Percentiles rank a stretch among this genome's conserved stretches.
phyloP scores from a whole-genome alignment of 2,797 vertebrate species.

The Crenuchus spilurus region DNA sequence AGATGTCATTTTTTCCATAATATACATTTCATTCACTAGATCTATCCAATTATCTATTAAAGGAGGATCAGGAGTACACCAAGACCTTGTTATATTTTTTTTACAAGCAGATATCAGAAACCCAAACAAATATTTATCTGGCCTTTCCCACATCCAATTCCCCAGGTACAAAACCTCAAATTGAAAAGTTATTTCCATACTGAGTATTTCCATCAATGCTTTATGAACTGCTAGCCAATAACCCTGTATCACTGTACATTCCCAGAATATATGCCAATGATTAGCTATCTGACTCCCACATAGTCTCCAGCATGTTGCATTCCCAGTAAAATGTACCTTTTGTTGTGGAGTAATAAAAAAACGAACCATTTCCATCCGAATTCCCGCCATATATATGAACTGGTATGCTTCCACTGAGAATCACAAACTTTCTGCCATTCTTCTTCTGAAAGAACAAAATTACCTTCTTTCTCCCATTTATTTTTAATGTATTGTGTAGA shows the following conservation, averaged over 20 bases:
- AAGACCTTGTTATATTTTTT: not conserved
- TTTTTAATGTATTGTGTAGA: slow-evolving; percentile 38
- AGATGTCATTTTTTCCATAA: too few species aligned
- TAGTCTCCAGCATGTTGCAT: slow-evolving; percentile 17
- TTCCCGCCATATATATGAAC: slow-evolving; percentile 1
- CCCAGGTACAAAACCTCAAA: not conserved
- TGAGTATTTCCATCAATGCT: not conserved
- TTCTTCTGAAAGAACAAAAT: slow-evolving; percentile 1
- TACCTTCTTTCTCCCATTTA: slow-evolving; percentile 32
- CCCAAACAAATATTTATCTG: not conserved
- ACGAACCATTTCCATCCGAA: slow-evolving; percentile 23
- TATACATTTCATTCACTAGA: too few species aligned
- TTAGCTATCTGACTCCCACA: slow-evolving; percentile 9
- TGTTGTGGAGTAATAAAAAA: slow-evolving; percentile 12
- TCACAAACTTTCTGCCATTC: slow-evolving; percentile 21
- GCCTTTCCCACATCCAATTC: not conserved
- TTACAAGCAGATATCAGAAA: not conserved
- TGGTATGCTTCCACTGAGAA: slow-evolving; percentile 18
- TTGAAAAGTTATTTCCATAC: not conserved
- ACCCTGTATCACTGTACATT: not conserved
- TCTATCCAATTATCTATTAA: not conserved
- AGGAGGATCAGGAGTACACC: not conserved
- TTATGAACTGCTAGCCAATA: slow-evolving; percentile 14
- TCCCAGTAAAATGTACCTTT: not conserved
- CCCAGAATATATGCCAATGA: slow-evolving; percentile 37